Base-by-base conservation (phyloP, 2,888 invertebrate species). In the Diadegma fenestrale region DNA sequence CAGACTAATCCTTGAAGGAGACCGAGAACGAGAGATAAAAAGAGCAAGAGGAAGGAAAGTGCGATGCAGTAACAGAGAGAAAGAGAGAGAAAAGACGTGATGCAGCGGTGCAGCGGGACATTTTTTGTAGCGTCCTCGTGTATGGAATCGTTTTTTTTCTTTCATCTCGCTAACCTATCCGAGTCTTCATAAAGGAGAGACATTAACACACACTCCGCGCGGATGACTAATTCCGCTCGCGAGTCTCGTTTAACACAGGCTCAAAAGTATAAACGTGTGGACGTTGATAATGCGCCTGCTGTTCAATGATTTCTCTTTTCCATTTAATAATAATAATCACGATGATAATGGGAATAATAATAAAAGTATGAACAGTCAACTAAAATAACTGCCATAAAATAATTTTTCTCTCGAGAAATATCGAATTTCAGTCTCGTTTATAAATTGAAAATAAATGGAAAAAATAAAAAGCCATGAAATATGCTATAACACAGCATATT, bases 1-100 rank as follows among this genome's bases (percentile, higher is more conserved):
- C 87, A 85, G 54, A 72, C 61, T 86, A 86, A 85, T 85, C 80
- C 85, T 73, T 63, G 79, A 82, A 75, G 71, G 75, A 76, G 64
- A 76, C 22, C 45, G 69, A 79, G 54, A 45, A 26, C 17, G 19
- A 14, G 51, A 51, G 48, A 61, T 14, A 64, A 43, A 51, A 68
- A 68, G 58, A 78, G 54, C 19, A 33, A 8, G 10, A 5, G 54
- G 26, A 26, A 26, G 8, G 43, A 26, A 8, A 22, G 58, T 12
- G 45, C 22, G n/a, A 37, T 0, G 10, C 61, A 76, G 54, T 54
- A 37, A 73, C 54, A 37, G 22, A 26, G 69, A 76, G 75, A 41
- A 61, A 37, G 17, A 22, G 75, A 76, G 58, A 66, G 58, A 45
- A 26, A 51, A 58, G 22, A 58, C 48, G 12, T 48, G 37, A 7